Percentiles rank a stretch among this genome's conserved stretches.
These are phyloP conservation scores for Spinus pinus DNA, from an alignment of 2,797 vertebrate genomes.

Conservation along the genomic window DNA sequence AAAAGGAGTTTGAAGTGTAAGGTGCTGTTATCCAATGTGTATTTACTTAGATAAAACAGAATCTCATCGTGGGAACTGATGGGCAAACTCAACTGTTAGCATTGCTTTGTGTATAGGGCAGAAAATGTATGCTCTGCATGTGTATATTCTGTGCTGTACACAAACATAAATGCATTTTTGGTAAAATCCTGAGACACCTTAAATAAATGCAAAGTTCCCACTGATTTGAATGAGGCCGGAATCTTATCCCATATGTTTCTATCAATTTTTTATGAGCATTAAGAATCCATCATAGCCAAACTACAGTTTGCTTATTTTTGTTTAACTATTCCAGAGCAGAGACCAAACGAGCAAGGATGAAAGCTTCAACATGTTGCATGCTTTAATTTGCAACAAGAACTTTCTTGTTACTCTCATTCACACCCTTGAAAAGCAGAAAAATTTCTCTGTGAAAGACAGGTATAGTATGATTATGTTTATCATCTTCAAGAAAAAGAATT, in stretches of 20 bases:
- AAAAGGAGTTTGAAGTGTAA: neutral
- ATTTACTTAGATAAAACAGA: neutral
- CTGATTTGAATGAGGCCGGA: neutral
- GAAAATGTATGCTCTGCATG: neutral
- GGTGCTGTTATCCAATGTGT: neutral
- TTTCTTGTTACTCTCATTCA: conserved; percentile 92
- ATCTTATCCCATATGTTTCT: neutral
- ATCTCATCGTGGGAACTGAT: neutral
- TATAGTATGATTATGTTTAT: conserved; percentile 71
- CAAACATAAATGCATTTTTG: neutral
- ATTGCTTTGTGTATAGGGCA: neutral
- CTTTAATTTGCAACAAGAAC: conserved; percentile 86
- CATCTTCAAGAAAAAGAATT: conserved; percentile 38
- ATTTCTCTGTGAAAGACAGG: conserved; percentile 92
- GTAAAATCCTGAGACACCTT: neutral
- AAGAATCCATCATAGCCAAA: conserved; percentile 41
- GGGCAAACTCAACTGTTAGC: neutral
- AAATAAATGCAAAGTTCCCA: neutral
- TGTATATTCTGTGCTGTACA: neutral
- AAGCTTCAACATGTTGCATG: conserved; percentile 80
- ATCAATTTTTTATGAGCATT: conserved; percentile 33
- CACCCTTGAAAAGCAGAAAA: conserved; percentile 91
- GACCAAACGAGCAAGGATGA: conserved; percentile 78
- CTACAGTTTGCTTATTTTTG: conserved; percentile 60
- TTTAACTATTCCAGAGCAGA: conserved; percentile 75